Conservation (phyloP, 2,888 invertebrate genomes). For the Beris chalybata region DNA sequence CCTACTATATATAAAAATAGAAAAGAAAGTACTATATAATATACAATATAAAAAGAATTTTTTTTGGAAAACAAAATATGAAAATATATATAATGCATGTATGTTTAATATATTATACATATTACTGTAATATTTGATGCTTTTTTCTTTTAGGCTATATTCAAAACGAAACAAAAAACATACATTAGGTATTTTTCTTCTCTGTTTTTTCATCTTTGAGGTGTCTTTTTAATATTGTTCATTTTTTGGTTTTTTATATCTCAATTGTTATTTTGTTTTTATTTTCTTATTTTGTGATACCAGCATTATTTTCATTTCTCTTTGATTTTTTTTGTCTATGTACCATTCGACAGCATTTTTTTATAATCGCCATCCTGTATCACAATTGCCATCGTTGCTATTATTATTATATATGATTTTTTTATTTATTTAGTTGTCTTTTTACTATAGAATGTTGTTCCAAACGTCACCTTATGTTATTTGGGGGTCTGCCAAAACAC, state of each 20-base stretch:
- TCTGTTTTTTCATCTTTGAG: conserved; percentile 29
- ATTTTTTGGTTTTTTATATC: neutral
- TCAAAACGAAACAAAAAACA: conserved; percentile 17
- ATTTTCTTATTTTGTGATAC: conserved; percentile 1
- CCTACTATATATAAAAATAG: conserved; percentile 10
- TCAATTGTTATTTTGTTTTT: conserved; percentile 12
- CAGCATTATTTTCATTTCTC: conserved; percentile 7
- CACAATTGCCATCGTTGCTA: conserved; percentile 1
- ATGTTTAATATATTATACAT: conserved; percentile 44
- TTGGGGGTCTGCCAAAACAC: too few species aligned
- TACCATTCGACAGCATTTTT: conserved; percentile 21
- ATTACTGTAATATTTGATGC: conserved; percentile 44
- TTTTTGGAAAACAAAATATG: conserved; percentile 32
- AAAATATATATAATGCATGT: conserved; percentile 41
- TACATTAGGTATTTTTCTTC: conserved; percentile 19
- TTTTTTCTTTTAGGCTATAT: conserved; percentile 42
- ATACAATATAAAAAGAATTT: conserved; percentile 17
- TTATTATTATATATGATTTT: neutral
- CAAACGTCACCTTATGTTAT: too few species aligned
- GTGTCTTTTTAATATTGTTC: conserved; percentile 11
- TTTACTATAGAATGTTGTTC: neutral
- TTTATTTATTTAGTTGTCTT: neutral
- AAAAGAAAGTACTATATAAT: conserved; percentile 11
- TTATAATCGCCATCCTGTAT: neutral
- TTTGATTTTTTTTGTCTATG: conserved; percentile 5